Percentiles rank a stretch among this genome's conserved stretches.
Conservation (phyloP, 2,113 vertebrate genomes). For the Zosterops lateralis region DNA sequence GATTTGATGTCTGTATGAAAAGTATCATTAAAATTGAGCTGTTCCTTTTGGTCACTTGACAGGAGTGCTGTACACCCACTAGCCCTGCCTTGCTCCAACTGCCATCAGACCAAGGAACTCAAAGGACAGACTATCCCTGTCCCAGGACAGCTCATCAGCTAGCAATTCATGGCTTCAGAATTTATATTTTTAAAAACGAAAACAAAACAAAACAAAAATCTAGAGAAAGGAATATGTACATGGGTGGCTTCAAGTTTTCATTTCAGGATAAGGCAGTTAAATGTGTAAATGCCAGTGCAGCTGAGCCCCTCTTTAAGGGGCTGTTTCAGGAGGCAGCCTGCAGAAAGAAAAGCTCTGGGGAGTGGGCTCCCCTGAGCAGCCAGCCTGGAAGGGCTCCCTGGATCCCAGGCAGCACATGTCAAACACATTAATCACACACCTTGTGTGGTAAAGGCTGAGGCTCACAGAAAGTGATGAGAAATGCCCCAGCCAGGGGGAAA, state of each 20-base stretch:
- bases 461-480: not conserved
- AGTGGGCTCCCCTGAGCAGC: not conserved
- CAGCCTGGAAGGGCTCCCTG: not conserved
- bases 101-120: not conserved
- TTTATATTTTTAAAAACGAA: not conserved
- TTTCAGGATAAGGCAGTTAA: conserved; percentile 38
- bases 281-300: not conserved
- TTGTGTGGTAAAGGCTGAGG: not conserved
- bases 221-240: not conserved
- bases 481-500: not conserved
- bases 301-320: not conserved
- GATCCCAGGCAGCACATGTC: not conserved
- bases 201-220: not conserved
- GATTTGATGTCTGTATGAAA: not conserved
- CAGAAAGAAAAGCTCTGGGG: not conserved
- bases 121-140: not conserved
- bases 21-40: not conserved
- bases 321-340: not conserved
- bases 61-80: not conserved
- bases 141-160: not conserved
- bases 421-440: not conserved
- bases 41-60: not conserved
- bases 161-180: not conserved
- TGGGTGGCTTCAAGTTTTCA: conserved; percentile 32
- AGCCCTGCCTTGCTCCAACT: not conserved